Conservation (phyloP, 2,113 vertebrate genomes). For the Tonatia bakeri region DNA sequence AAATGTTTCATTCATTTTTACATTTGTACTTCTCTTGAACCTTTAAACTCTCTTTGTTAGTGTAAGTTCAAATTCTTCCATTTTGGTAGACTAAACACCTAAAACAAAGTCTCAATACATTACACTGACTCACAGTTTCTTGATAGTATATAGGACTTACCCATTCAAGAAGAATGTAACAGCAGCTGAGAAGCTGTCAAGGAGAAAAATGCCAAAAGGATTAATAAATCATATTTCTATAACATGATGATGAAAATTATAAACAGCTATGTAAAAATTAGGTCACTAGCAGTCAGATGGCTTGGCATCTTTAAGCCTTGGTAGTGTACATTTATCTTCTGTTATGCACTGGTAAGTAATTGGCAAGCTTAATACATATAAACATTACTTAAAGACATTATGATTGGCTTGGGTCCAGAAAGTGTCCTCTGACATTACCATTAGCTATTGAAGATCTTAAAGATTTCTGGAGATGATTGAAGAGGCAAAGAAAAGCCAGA, state of each 20-base stretch:
- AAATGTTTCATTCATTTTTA: not conserved
- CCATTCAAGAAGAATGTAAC: conserved; percentile 30
- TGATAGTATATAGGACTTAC: conserved; percentile 33
- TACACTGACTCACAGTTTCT: conserved; percentile 10
- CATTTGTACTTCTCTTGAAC: not conserved
- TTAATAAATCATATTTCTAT: conserved; percentile 50
- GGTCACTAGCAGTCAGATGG: not conserved
- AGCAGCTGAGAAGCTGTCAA: conserved; percentile 50
- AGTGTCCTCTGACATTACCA: not conserved
- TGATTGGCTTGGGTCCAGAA: conserved; percentile 3
- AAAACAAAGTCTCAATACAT: not conserved
- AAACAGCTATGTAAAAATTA: conserved; percentile 40
- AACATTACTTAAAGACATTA: conserved; percentile 2
- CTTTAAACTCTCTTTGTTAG: not conserved
- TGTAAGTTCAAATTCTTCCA: not conserved
- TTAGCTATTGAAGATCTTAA: not conserved
- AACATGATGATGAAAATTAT: not conserved
- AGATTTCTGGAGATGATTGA: not conserved
- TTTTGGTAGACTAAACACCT: not conserved
- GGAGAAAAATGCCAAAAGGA: conserved; percentile 49
- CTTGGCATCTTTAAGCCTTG: not conserved
- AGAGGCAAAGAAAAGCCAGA: not conserved
- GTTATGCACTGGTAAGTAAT: not conserved
- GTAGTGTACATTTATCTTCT: conserved; percentile 27
- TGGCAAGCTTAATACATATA: not conserved